Base-by-base conservation (phyloP, 2,113 vertebrate genomes). In the Oriolus oriolus region DNA sequence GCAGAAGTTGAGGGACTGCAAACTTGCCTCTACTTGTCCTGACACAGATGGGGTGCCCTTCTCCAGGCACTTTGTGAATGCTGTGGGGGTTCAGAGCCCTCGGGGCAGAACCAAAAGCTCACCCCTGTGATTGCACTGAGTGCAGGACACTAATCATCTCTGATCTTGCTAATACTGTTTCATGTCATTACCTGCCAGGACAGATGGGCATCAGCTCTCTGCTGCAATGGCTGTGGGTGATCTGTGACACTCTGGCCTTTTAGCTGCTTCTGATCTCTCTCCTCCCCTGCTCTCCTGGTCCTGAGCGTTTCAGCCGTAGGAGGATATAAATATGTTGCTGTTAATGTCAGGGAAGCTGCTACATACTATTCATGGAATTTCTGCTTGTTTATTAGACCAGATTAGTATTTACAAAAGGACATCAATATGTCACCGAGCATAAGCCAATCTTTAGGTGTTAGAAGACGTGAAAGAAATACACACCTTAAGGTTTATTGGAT, bases 1-100 rank as follows among this genome's bases (percentile, higher is more conserved):
- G n/a, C 31, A 9, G 6, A 39, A 60, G 15, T 6, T 74, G 68
- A 79, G 37, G 52, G 16, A 64, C 1, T 0, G 1, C 2, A 12
- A 87, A 50, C 24, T 14, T 37, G 14, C 17, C n/a, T 87, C 71
- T 59, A 2, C 10, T 31, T 57, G 13, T 70, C 10, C 26, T 61
- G 35, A 8, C 61, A 47, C 47, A 77, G 35, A 65, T 1, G 0
- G 6, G 37, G 13, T 6, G 20, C 14, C 22, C n/a, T 84, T 42
- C 30, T 61, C 6, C 64, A 74, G 11, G 45, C 5, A 33, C 50
- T 15, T 0, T 13, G 30, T 42, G 41, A 60, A 33, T 23, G 11
- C 22, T 31, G 6, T 9, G 7, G 45, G 19, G 16, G 4, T 37
- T 81, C 71, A 64, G 30, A 64, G 45, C 5, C 59, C 45, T 69